Percentiles rank a stretch among this genome's conserved stretches.
Conservation (phyloP, 1,140 invertebrate species). For the Sweltsa coloradensis region DNA sequence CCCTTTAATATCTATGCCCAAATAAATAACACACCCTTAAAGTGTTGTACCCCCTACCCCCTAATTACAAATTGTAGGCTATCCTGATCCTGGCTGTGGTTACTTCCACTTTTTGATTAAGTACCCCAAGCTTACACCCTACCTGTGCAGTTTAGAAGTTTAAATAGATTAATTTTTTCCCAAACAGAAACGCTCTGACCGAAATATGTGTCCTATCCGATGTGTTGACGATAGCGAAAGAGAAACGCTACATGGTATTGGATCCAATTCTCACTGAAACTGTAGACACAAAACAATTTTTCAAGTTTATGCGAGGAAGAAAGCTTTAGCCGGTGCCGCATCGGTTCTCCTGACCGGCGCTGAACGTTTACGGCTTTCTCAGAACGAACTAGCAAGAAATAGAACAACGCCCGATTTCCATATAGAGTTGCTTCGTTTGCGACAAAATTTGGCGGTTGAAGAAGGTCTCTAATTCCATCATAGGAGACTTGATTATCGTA, state of each 20-base stretch:
- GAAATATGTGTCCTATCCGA: constrained; percentile 89
- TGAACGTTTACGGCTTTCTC: constrained; percentile 69
- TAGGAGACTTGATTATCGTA: constrained; percentile 94
- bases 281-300: constrained; percentile 73
- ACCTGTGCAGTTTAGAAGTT: neutral
- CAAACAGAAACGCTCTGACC: constrained; percentile 56
- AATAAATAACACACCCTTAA: neutral
- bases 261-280: constrained; percentile 82
- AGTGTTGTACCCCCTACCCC: neutral
- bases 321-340: constrained; percentile 71
- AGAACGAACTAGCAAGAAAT: constrained; percentile 52
- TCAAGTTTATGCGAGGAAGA: constrained; percentile 85
- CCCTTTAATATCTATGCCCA: neutral
- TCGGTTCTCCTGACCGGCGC: constrained; percentile 71
- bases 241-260: constrained; percentile 87
- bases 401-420: constrained; percentile 66
- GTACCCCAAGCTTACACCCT: neutral
- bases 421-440: constrained; percentile 73
- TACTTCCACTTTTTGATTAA: neutral
- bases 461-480: constrained; percentile 88
- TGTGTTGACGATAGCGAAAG: constrained; percentile 83
- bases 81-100: neutral
- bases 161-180: neutral
- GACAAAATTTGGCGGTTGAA: constrained; percentile 93
- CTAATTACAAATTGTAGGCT: neutral